phyloP scores from a whole-genome alignment of 2,797 vertebrate species.

The Scolopax rusticola region DNA sequence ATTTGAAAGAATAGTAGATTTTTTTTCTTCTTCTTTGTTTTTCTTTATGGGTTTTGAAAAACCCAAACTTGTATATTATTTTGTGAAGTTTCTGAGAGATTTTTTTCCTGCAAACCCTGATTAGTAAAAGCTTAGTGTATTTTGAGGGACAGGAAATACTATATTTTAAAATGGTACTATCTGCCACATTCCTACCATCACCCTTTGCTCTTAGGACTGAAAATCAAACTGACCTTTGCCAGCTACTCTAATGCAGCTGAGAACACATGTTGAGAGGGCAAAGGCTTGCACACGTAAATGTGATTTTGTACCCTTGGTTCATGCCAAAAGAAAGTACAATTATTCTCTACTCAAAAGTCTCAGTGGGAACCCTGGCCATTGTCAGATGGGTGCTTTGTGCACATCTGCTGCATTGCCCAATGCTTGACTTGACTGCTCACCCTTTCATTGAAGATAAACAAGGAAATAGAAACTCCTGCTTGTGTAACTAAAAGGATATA shows the following conservation, averaged over 20 bases:
- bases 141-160: background rate
- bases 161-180: background rate
- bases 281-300: constrained; percentile 72
- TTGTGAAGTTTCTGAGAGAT: background rate
- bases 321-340: constrained; percentile 69
- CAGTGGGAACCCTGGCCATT: constrained; percentile 72
- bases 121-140: background rate
- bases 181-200: background rate
- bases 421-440: constrained; percentile 76
- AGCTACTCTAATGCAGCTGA: constrained; percentile 17
- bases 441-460: constrained; percentile 69
- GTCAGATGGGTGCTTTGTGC: constrained; percentile 75
- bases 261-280: constrained; percentile 59
- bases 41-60: background rate
- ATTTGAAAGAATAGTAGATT: background rate
- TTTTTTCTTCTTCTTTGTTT: background rate
- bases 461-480: constrained; percentile 66
- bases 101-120: background rate
- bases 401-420: constrained; percentile 72
- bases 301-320: constrained; percentile 68
- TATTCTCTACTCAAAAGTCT: constrained; percentile 69
- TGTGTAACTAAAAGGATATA: constrained; percentile 72
- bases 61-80: background rate
- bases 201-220: constrained; percentile 9
- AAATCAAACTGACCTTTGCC: background rate